Base-by-base conservation (phyloP, 2,888 invertebrate species). In the Drepana falcataria region DNA sequence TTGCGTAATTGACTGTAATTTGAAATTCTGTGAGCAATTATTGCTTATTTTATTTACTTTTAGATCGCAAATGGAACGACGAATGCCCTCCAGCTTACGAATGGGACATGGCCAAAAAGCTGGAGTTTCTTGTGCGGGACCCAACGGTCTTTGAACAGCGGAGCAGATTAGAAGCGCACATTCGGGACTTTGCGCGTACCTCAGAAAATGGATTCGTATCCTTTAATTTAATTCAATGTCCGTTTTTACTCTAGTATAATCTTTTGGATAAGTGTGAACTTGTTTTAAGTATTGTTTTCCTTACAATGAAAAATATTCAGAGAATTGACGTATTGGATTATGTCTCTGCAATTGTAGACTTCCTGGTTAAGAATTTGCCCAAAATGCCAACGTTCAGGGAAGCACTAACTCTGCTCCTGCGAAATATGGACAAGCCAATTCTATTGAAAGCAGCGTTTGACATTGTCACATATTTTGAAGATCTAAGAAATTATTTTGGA, bases 151-250 rank as follows among this genome's bases (percentile, higher is more conserved):
- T 59, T 1, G 55, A 67, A 37, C 84, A 83, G 48, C 49, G 68
- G 2, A 75, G 78, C 0, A 76, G 90, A 2, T 54, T 90, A 4
- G 56, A 67, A 4, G 47, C 52, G 0, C 74, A 79, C 21, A 56
- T 90, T 1, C 58, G 61, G 0, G 85, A 88, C 51, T 78, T 87
- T 4, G 66, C 64, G 0, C 71, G 53, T 57, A 75, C 61, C 0
- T 61, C 79, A 0, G 55, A 51, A 35, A 57, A 59, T 2, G 90
- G 89, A 68, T 86, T 72, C 59, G 90, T 90, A 89, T 89, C 87
- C 87, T 89, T 88, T 82, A 60, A n/a, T n/a, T 21, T 21, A 21
- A 21, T 21, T 21, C 21, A 21, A 21, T 21, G 21, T 21, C 21
- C 21, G 21, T 21, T 21, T 21, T 21, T 21, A 21, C 21, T 21